Base-by-base conservation (phyloP, 2,113 vertebrate genomes). In the Recurvirostra avosetta region DNA sequence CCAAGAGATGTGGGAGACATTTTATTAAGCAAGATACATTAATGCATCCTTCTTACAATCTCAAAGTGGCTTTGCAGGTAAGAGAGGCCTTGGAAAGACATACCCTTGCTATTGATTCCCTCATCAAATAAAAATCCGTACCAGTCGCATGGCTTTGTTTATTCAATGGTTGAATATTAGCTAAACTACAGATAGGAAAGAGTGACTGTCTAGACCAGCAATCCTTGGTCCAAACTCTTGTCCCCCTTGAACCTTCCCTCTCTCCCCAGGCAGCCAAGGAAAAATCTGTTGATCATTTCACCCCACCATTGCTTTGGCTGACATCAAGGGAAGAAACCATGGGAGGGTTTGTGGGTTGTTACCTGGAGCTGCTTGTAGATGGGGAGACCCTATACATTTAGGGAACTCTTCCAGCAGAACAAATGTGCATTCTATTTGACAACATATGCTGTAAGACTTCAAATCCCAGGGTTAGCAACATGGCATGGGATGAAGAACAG, bases 91-190 rank as follows among this genome's bases (percentile, higher is more conserved):
- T 80, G 65, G 85, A 55, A 82, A 79, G 81, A 41, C 43, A 83
- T 50, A 38, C 34, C 22, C 26, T 92, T 65, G 26, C 29, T 89
- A 58, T 77, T 41, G 50, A 90, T 95, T 88, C 61, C 74, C 59
- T 77, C 32, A 41, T 75, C 61, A 91, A 70, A 84, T 70, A 84
- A 77, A 89, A 77, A 14, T 8, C 27, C 1, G 0, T 30, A 50
- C 10, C 47, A 47, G 83, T 76, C 32, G 47, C 91, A 89, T 91
- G 94, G 50, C 72, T 87, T 53, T 94, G 80, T 81, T 95, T 94
- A 59, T 45, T 59, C 58, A 47, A 8, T 55, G 58, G 67, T 52
- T 84, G 59, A 94, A 80, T 32, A 91, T 96, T 96, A 84, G 16
- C 86, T 47, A 66, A 86, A 38, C 9, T 50, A 58, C 41, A 86